A percentile compares a stretch with the other conserved stretches of the same genome.
These are phyloP conservation scores for Drosophila mojavensis DNA, from an alignment of 1,140 invertebrate genomes.

Conservation along the genomic window DNA sequence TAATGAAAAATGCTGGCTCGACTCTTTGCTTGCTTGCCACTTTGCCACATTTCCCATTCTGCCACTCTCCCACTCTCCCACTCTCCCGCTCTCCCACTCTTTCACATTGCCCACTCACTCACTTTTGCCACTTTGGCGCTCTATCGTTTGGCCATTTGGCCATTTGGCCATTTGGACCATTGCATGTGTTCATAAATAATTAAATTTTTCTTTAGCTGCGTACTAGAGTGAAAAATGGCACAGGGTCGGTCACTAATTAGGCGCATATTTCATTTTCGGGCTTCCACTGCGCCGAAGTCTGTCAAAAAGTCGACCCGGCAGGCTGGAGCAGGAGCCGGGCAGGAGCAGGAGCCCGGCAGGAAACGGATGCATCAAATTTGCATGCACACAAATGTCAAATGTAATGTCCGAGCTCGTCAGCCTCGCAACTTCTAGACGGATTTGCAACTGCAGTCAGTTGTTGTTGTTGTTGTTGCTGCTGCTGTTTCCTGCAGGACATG, in stretches of 20 bases:
- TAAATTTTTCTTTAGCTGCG: conserved; percentile 60
- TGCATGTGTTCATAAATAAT: conserved; percentile 80
- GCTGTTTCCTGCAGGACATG: conserved; percentile 46
- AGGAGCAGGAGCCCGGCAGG: conserved; percentile 2
- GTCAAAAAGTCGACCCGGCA: conserved; percentile 30
- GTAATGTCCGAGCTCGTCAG: conserved; percentile 3
- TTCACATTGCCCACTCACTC: too few relatives aligned
- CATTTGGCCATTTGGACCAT: conserved; percentile 33
- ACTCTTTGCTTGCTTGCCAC: conserved; percentile 28
- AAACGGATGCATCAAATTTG: conserved; percentile 67
- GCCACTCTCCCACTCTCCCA: neutral
- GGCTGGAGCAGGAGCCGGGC: neutral
- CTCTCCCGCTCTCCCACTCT: too few relatives aligned
- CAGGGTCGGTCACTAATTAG: conserved; percentile 74
- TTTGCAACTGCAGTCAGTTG: neutral
- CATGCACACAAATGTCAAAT: conserved; percentile 46
- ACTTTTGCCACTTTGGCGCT: too few relatives aligned
- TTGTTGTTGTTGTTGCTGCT: conserved; percentile 4
- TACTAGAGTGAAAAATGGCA: conserved; percentile 51
- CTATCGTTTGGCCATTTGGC: neutral
- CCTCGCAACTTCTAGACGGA: neutral
- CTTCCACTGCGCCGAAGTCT: conserved; percentile 29
- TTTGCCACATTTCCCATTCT: neutral
- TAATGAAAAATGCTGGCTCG: conserved; percentile 70
- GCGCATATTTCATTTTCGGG: conserved; percentile 60